Conservation (phyloP, 2,797 vertebrate species). For the Mormyrus proboscirostris region DNA sequence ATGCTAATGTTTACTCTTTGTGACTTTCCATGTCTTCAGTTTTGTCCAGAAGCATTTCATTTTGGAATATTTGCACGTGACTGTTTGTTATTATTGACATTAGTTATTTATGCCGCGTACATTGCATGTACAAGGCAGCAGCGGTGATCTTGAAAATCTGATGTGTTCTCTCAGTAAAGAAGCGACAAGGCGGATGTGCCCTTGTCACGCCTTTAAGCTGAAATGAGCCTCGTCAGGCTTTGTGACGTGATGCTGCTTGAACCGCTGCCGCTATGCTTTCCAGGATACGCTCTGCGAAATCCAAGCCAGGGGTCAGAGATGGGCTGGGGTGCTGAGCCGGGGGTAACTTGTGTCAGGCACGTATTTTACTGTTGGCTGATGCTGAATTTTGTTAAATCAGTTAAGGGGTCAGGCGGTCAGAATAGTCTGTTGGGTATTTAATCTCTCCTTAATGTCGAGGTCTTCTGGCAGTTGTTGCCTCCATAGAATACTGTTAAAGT, state of each 20-base stretch:
- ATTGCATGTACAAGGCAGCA: not conserved
- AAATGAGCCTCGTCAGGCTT: not conserved
- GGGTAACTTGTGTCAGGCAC: conserved; percentile 28
- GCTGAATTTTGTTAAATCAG: conserved; percentile 24
- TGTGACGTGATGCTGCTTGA: not conserved
- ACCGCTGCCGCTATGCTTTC: not conserved
- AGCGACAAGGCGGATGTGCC: not conserved
- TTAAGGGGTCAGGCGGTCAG: conserved; percentile 15
- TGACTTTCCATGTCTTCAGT: not conserved
- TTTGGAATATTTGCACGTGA: conserved; percentile 72
- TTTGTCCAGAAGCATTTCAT: conserved; percentile 57
- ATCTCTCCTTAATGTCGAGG: conserved; percentile 30
- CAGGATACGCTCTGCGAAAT: conserved; percentile 39
- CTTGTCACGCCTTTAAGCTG: not conserved
- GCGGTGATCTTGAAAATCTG: not conserved
- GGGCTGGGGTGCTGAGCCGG: not conserved
- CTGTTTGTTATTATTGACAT: conserved; percentile 72
- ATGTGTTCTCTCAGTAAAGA: not conserved
- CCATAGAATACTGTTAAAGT: conserved; percentile 27
- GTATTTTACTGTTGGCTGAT: not conserved
- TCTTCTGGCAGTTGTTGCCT: conserved; percentile 31
- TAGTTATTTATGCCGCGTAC: not conserved
- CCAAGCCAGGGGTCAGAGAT: conserved; percentile 45
- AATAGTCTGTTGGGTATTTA: conserved; percentile 30
- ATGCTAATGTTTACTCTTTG: conserved; percentile 45